Evolutionary conservation across 2,797 vertebrate species (phyloP), one percentile per base, ranked within the genome.

Genomic region (Oreortyx pictus): DNA sequence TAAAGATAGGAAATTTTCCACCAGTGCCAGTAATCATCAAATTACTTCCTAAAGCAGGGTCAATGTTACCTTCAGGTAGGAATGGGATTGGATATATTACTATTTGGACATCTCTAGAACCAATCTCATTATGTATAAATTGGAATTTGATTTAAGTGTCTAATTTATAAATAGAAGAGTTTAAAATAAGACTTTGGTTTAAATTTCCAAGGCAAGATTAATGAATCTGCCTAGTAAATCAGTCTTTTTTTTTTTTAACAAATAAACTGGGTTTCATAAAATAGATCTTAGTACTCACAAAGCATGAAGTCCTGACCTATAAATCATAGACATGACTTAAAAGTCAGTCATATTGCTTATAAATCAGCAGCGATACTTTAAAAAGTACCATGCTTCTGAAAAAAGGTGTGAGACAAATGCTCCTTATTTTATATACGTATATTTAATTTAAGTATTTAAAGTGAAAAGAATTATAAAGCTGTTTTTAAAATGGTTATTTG

Each of bases 371-470:
- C 46, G 35, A 17, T 92, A 88, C 76, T 95, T 94, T 83, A 54
- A 95, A 88, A 95, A 95, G 18, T 91, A 75, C 11, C 81, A 78
- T 27, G 19, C 44, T 77, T 43, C 44, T 79, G 59, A 93, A 72
- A 84, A 95, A 96, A 71, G 54, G 46, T 92, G 15, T 25, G 50
- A 96, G 81, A 95, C 25, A 93, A 95, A 97, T 93, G 80, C 74
- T 84, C 17, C 52, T 82, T 87, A 80, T 8, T 92, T 95, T 95
- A 93, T 77, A 41, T 88, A 95, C 88, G 75, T 90, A 84, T 93
- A 95, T 94, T 95, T 90, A 95, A 96, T 94, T 86, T 93, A 90
- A 41, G 29, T 94, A 96, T 96, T 92, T 96, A 86, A 82, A 92
- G 65, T 92, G 46, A 81, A 85, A 90, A 50, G 87, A 96, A 97